Percentiles rank a stretch among this genome's conserved stretches.
Conservation (phyloP, 2,797 vertebrate species). For the Furcifer pardalis region DNA sequence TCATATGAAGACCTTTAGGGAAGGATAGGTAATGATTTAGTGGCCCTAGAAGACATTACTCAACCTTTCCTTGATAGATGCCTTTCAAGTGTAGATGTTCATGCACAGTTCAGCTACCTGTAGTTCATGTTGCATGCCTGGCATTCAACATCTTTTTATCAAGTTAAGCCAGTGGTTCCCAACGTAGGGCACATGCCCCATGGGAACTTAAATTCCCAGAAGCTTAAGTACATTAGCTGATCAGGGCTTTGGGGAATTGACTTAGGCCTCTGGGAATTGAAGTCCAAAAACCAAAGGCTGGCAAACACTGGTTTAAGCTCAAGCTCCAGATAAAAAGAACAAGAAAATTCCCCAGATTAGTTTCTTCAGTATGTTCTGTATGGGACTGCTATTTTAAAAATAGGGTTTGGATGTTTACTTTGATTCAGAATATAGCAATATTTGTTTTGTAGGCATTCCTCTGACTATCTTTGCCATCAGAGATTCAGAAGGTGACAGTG, state of each 20-base stretch:
- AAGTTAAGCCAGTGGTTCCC: too few relatives aligned
- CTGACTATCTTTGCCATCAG: neutral
- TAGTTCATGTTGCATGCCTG: neutral
- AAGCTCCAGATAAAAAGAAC: too few relatives aligned
- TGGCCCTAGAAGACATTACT: neutral
- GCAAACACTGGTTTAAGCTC: too few relatives aligned
- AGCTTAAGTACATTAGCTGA: too few relatives aligned
- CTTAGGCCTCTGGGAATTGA: too few relatives aligned
- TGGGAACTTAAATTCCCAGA: too few relatives aligned
- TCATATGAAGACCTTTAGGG: neutral
- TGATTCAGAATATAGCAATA: neutral
- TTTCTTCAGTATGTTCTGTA: too few relatives aligned
- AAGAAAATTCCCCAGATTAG: too few relatives aligned
- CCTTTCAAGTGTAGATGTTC: neutral
- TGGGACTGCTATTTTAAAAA: neutral
- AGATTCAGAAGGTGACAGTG: neutral
- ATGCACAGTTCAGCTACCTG: neutral
- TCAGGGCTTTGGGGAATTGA: too few relatives aligned
- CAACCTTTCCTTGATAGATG: neutral
- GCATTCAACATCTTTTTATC: neutral
- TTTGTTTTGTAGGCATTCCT: neutral
- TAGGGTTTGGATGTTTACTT: too few relatives aligned
- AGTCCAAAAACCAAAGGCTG: too few relatives aligned
- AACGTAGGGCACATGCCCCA: too few relatives aligned
- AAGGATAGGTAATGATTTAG: neutral